These are phyloP conservation scores for Clivina fossor DNA, from an alignment of 2,888 invertebrate species.

Conservation along the genomic window DNA sequence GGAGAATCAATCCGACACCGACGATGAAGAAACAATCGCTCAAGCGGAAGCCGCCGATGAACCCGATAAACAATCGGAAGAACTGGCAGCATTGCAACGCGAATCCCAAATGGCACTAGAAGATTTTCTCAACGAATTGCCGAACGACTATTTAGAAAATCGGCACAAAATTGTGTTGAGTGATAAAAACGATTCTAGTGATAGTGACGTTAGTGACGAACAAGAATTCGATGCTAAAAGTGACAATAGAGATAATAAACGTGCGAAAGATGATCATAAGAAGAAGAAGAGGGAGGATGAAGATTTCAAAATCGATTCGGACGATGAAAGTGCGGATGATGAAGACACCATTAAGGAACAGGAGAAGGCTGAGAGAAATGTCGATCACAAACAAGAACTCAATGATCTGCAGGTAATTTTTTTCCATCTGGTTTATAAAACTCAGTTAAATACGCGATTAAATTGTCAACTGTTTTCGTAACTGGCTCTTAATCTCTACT, in stretches of 20 bases:
- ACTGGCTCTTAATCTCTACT: too few species aligned
- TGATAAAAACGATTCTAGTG: constrained; percentile 46
- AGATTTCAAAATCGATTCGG: constrained; percentile 62
- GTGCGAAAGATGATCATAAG: too few species aligned
- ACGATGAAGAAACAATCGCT: constrained; percentile 94
- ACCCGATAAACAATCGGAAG: constrained; percentile 63
- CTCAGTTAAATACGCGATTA: too few species aligned
- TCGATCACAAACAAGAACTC: constrained; percentile 70
- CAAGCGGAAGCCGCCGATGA: constrained; percentile 70
- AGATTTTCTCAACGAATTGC: constrained; percentile 78
- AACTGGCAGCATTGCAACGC: constrained; percentile 82
- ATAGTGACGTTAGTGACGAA: constrained; percentile 34
- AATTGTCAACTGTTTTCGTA: too few species aligned
- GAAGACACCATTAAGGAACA: constrained; percentile 74
- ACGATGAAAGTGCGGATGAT: constrained; percentile 69
- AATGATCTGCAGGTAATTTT: constrained; percentile 70
- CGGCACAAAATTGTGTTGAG: constrained; percentile 60
- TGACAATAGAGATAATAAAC: neutral
- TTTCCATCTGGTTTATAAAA: too few species aligned
- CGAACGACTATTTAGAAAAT: constrained; percentile 77
- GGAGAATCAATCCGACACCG: constrained; percentile 70
- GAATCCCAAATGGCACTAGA: constrained; percentile 89
- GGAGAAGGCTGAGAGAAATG: constrained; percentile 63
- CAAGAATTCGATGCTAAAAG: neutral
- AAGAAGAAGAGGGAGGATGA: constrained; percentile 53